phyloP scores from a whole-genome alignment of 2,888 invertebrate species.

The Lasioglossum oenotherae region DNA sequence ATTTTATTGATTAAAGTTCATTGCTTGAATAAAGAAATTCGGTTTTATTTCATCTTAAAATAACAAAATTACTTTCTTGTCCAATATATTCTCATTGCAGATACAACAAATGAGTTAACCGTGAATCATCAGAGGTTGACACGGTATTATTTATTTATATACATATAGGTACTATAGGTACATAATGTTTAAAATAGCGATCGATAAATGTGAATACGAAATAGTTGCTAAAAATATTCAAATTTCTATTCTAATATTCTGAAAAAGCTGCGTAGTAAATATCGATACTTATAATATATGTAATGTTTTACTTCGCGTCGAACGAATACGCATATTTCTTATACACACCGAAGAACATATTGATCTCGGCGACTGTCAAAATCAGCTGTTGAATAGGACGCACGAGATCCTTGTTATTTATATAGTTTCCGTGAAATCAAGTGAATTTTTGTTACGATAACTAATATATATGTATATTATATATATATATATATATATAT shows the following conservation, averaged over 20 bases:
- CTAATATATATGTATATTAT: background rate
- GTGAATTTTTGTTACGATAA: background rate
- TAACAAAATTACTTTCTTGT: too few relatives aligned
- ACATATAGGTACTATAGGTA: too few relatives aligned
- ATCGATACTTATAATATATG: too few relatives aligned
- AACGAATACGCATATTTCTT: background rate
- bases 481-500: background rate
- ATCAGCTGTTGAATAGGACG: conserved; percentile 13
- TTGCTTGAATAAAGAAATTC: too few relatives aligned
- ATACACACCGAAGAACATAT: background rate
- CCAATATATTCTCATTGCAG: background rate
- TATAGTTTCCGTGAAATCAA: conserved; percentile 1
- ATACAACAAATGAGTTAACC: background rate
- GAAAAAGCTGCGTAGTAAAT: background rate
- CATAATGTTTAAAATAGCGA: background rate
- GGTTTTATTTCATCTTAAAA: too few relatives aligned
- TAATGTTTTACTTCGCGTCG: background rate
- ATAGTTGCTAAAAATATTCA: too few relatives aligned
- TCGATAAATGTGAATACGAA: background rate
- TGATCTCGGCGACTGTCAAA: background rate
- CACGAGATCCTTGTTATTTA: background rate
- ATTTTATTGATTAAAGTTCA: too few relatives aligned
- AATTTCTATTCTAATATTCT: background rate
- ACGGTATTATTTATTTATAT: too few relatives aligned
- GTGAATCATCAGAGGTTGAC: too few relatives aligned